phyloP scores from a whole-genome alignment of 2,797 vertebrate genomes.

The Myotis pilosus region DNA sequence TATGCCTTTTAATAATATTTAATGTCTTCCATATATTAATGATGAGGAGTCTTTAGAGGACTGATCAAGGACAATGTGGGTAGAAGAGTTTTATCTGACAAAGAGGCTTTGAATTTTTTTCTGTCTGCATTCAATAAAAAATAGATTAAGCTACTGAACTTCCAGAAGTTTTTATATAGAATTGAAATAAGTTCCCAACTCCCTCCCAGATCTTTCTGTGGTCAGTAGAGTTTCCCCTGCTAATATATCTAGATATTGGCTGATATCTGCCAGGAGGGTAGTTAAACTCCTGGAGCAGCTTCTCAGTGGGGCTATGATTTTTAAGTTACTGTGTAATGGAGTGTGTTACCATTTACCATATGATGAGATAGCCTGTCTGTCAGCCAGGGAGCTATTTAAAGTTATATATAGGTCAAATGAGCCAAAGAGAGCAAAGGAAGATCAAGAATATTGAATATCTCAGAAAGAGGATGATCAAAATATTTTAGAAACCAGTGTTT shows the following conservation, averaged over 20 bases:
- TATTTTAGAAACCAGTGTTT: conserved; percentile 50
- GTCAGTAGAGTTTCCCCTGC: conserved; percentile 17
- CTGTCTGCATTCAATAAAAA: conserved; percentile 23
- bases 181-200: conserved; percentile 40
- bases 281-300: conserved; percentile 76
- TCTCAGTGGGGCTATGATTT: conserved; percentile 80
- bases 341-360: conserved; percentile 83
- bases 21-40: not conserved
- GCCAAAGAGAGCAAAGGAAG: conserved; percentile 76
- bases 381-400: conserved; percentile 81
- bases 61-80: not conserved
- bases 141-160: conserved; percentile 41
- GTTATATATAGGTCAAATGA: conserved; percentile 84
- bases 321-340: conserved; percentile 84
- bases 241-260: conserved; percentile 58
- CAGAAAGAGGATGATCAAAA: conserved; percentile 57
- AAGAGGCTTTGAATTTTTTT: not conserved
- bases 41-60: not conserved
- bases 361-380: conserved; percentile 82
- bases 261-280: conserved; percentile 69
- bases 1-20: not conserved
- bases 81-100: not conserved
- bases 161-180: conserved; percentile 19
- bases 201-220: not conserved
- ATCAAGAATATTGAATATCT: conserved; percentile 65